Percentiles rank a stretch among this genome's conserved stretches.
phyloP scores from a whole-genome alignment of 2,888 invertebrate species.

The Chaetogeoica ovagalla region DNA sequence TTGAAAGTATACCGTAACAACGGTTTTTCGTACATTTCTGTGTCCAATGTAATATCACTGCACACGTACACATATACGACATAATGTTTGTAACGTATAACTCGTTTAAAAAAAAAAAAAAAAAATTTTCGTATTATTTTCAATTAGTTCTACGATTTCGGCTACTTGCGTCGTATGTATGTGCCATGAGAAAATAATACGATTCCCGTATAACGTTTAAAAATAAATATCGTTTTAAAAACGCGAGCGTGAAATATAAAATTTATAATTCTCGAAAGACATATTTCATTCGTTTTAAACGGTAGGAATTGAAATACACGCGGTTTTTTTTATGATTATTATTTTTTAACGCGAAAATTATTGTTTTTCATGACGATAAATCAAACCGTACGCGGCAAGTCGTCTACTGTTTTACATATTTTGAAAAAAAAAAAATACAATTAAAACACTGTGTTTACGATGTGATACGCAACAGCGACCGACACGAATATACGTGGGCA shows the following conservation, averaged over 20 bases:
- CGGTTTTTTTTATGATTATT: not conserved
- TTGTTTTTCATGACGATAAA: constrained; percentile 17
- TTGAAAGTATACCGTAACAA: not conserved
- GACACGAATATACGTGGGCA: no score
- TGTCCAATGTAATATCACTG: no score
- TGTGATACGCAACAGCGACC: no score
- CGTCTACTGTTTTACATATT: constrained; percentile 19
- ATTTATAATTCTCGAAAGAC: not conserved
- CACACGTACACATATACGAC: not conserved
- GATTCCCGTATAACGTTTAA: not conserved
- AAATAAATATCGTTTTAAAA: not conserved
- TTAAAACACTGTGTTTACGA: not conserved
- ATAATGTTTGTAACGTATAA: no score
- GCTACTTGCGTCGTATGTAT: constrained; percentile 20
- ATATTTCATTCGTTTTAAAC: not conserved
- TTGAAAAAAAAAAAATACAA: not conserved
- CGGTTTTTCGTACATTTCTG: not conserved
- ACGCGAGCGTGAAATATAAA: constrained; percentile 1
- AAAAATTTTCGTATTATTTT: constrained; percentile 1
- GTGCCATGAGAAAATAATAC: no score
- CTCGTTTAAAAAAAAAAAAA: not conserved
- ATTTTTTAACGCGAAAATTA: not conserved
- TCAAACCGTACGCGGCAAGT: not conserved
- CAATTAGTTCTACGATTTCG: not conserved
- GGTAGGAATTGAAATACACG: constrained; percentile 5